Evolutionary conservation across 2,113 vertebrate species (phyloP), one percentile per base, ranked within the genome.

Genomic region (Macroglossus sobrinus): DNA sequence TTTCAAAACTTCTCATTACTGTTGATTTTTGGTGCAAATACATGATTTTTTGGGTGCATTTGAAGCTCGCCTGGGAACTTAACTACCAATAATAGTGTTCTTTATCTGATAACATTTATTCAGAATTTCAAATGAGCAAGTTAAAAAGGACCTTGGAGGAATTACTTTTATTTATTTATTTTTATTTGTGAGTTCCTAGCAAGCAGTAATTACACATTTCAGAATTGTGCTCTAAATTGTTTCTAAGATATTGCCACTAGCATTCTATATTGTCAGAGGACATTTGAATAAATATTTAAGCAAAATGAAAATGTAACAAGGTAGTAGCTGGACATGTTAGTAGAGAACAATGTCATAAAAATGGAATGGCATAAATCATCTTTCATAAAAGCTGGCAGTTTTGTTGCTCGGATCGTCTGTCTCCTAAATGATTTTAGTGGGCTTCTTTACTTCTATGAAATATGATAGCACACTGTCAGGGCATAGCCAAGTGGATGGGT

Each of bases 261-360:
- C 84, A 61, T 69, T 89, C 84, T 63, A 59, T 95, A 80, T 84
- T 89, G 84, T 97, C 78, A 92, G 40, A 84, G 92, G 92, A 94
- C 96, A 96, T 10, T 85, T n/a, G 30, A 88, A 35, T 79, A 93
- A 66, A n/a, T 88, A 88, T n/a, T 96, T 50, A 85, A 86, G 28
- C 82, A 89, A 63, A 93, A 92, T 57, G 4, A 45, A 84, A 97
- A 53, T 16, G 9, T 35, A 96, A 92, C 30, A 87, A 95, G 92
- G 30, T 55, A 93, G 55, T 15, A 33, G 5, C 50, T 95, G 84
- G 47, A 28, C 64, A 26, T 53, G 40, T 76, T 18, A 15, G 72
- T 26, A 33, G 78, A 80, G 55, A 97, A 61, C 38, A 86, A 68
- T 85, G 91, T 96, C 89, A 97, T 96, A 97, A 97, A 97, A 98